Conservation (phyloP, 1,140 invertebrate genomes). For the Portunus trituberculatus region DNA sequence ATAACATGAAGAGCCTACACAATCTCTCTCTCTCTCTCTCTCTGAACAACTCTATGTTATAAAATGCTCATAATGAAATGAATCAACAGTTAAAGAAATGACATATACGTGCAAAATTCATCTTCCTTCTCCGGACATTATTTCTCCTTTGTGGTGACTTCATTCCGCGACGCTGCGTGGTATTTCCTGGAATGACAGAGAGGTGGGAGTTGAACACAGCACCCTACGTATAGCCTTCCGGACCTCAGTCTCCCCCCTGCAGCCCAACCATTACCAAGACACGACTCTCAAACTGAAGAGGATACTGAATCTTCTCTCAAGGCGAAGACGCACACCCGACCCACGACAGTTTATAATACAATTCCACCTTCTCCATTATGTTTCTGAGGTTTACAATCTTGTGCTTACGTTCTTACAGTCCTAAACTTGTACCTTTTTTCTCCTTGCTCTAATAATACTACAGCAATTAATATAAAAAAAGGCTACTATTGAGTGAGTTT, state of each 20-base stretch:
- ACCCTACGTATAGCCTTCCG: no score
- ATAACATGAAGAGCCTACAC: no score
- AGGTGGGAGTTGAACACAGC: background rate
- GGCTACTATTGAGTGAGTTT: no score
- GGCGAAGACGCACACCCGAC: background rate
- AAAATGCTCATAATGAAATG: background rate
- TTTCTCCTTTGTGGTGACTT: background rate
- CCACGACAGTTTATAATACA: no score
- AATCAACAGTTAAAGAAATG: background rate
- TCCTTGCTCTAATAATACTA: background rate
- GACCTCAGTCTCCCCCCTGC: no score
- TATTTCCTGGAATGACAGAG: background rate
- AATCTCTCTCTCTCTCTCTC: no score
- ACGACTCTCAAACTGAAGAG: background rate
- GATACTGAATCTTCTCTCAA: background rate
- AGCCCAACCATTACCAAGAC: no score
- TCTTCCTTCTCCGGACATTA: background rate
- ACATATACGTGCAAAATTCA: background rate
- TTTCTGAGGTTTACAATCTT: background rate
- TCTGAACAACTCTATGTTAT: no score
- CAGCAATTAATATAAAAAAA: no score
- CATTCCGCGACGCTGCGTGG: background rate
- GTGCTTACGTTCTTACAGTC: background rate
- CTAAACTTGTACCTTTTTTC: background rate
- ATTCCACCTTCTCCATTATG: background rate